Evolutionary conservation across 1,140 invertebrate species (phyloP), one percentile per base, ranked within the genome.

Genomic region (Drosophila neocordata): DNA sequence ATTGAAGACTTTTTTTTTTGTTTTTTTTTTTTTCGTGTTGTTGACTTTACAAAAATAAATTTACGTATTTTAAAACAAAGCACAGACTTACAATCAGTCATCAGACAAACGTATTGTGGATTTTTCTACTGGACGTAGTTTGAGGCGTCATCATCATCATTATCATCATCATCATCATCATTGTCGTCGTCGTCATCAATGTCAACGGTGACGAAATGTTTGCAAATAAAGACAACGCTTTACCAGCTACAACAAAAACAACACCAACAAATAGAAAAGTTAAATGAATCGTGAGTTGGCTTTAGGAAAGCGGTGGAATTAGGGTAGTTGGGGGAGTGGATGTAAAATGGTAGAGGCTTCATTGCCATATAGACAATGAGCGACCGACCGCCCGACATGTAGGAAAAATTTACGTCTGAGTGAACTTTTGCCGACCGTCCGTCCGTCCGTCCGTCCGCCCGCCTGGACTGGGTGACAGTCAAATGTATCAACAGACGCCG

Each of bases 181-280:
- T 18, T 37, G 20, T 24, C 24, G 20, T 41, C 15, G 35, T 38
- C 58, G 73, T 76, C 73, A 76, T 70, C 83, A 84, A 83, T 83
- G 82, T 88, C 83, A 87, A 59, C 41, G 68, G 53, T 88, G 83
- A 87, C 83, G 83, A 87, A 88, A 87, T 78, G 69, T 88, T 88
- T 79, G 66, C 76, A 68, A 87, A 87, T 79, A 73, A 82, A 79
- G 60, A 75, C 75, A 77, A 73, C 64, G 65, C 78, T 58, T 58
- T 48, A 48, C n/a, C 41, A 57, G 20, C 56, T 56, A 7, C 60
- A 66, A 70, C 68, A 81, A 71, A 12, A 35, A 35, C 8, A 35
- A 35, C 8, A 35, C 8, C 34, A 35, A 8, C 77, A 81, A 78
- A 81, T 85, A 76, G 78, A 87, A 88, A 87, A 76, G 83, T 82